Percentiles rank a stretch among this genome's conserved stretches.
Evolutionary conservation across 1,140 invertebrate genomes (phyloP).

Genomic region (Elysia chlorotica): DNA sequence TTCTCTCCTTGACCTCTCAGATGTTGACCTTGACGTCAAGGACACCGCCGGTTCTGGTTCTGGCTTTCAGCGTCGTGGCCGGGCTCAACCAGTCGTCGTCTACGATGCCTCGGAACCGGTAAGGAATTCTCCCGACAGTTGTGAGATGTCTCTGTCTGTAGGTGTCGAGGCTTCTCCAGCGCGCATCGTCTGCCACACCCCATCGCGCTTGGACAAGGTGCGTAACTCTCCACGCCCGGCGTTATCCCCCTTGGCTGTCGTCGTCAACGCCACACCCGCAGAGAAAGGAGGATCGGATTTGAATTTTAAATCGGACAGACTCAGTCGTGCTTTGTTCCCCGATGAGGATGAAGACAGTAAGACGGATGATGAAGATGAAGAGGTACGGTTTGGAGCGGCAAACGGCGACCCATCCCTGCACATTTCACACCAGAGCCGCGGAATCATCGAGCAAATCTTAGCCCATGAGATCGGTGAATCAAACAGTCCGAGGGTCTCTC

Average conservation of each 20-base stretch:
- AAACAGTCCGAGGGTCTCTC: background rate
- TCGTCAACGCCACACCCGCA: too few species aligned
- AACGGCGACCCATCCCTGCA: too few species aligned
- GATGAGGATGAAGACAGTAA: background rate
- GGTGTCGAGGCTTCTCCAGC: constrained; percentile 7
- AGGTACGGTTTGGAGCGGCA: background rate
- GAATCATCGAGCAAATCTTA: constrained; percentile 15
- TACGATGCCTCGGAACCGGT: constrained; percentile 16
- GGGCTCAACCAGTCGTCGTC: constrained; percentile 4
- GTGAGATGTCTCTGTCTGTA: constrained; percentile 2
- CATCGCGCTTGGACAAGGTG: background rate
- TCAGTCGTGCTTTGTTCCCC: too few species aligned
- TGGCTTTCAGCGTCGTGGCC: too few species aligned
- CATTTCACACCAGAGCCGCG: background rate
- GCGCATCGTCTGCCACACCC: constrained; percentile 14
- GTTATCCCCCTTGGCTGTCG: too few species aligned
- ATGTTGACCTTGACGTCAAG: background rate
- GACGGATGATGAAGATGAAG: background rate
- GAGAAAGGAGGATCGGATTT: too few species aligned
- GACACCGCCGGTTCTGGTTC: background rate
- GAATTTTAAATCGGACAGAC: too few species aligned
- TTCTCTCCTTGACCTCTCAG: constrained; percentile 6
- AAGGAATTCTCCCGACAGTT: background rate
- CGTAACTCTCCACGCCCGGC: too few species aligned
- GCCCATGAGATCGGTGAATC: background rate